Percentiles rank a stretch among this genome's conserved stretches.
phyloP scores from a whole-genome alignment of 2,797 vertebrate genomes.

The Trichosurus vulpecula region DNA sequence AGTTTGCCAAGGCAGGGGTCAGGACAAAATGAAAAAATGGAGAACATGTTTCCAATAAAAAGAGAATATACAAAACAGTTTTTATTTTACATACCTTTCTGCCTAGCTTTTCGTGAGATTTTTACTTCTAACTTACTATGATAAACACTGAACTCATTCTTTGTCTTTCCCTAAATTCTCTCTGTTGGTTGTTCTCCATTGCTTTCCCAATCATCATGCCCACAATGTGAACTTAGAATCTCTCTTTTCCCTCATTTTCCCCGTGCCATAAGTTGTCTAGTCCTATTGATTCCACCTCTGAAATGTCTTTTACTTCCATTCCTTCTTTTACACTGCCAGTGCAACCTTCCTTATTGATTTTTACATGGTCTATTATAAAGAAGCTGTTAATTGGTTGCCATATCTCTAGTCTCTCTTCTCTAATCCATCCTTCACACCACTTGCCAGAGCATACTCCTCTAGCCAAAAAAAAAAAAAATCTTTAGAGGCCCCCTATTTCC shows the following conservation, averaged over 20 bases:
- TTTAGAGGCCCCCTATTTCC: not conserved
- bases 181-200: not conserved
- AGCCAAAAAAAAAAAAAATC: not conserved
- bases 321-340: not conserved
- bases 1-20: constrained; percentile 30
- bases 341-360: not conserved
- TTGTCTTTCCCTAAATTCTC: not conserved
- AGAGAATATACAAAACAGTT: constrained; percentile 32
- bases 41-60: constrained; percentile 13
- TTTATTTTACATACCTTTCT: constrained; percentile 11
- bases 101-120: constrained; percentile 42
- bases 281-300: not conserved
- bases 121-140: not conserved
- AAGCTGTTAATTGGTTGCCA: not conserved
- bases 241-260: not conserved
- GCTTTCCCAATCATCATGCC: not conserved
- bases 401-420: not conserved
- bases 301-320: not conserved
- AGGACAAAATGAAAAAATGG: not conserved
- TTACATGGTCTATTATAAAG: not conserved
- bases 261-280: not conserved
- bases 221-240: not conserved
- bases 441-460: not conserved
- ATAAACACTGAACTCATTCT: not conserved
- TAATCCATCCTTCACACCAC: not conserved